Conservation (phyloP, 2,797 vertebrate species). For the Sebastes oblongus region DNA sequence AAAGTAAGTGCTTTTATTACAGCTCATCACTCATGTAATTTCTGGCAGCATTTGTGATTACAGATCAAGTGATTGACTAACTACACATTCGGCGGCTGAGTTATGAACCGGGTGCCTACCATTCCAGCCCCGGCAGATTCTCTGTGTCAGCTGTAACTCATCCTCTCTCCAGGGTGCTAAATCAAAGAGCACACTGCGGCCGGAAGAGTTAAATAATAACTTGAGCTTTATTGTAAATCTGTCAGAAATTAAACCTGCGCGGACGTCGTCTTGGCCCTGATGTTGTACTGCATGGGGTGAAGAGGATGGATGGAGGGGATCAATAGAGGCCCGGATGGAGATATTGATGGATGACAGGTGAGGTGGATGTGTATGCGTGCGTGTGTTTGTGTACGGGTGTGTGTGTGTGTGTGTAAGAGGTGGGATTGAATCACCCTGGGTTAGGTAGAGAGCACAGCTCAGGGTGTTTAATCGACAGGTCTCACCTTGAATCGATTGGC, state of each 20-base stretch:
- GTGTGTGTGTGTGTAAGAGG: slow-evolving; percentile 43
- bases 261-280: slow-evolving; percentile 47
- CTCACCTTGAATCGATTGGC: slow-evolving; percentile 81
- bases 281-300: slow-evolving; percentile 66
- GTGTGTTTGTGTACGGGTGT: slow-evolving; percentile 35
- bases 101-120: slow-evolving; percentile 86
- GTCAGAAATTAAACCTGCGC: slow-evolving; percentile 80
- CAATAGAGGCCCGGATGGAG: slow-evolving; percentile 74
- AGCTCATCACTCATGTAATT: slow-evolving; percentile 95
- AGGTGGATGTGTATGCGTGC: slow-evolving; percentile 49
- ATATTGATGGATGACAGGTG: slow-evolving; percentile 81
- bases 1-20: slow-evolving; percentile 91
- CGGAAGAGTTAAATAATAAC: slow-evolving; percentile 85
- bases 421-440: slow-evolving; percentile 69
- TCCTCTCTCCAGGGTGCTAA: slow-evolving; percentile 73
- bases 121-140: slow-evolving; percentile 78
- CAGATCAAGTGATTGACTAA: slow-evolving; percentile 99
- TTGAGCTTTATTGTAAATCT: slow-evolving; percentile 82
- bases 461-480: slow-evolving; percentile 82
- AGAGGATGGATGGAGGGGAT: slow-evolving; percentile 71
- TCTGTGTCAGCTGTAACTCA: slow-evolving; percentile 82
- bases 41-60: slow-evolving; percentile 97
- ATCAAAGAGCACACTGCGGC: slow-evolving; percentile 76
- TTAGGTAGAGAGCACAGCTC: slow-evolving; percentile 75
- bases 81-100: slow-evolving; percentile 93